Conservation (phyloP, 2,797 vertebrate genomes). For the Propithecus deckenii region DNA sequence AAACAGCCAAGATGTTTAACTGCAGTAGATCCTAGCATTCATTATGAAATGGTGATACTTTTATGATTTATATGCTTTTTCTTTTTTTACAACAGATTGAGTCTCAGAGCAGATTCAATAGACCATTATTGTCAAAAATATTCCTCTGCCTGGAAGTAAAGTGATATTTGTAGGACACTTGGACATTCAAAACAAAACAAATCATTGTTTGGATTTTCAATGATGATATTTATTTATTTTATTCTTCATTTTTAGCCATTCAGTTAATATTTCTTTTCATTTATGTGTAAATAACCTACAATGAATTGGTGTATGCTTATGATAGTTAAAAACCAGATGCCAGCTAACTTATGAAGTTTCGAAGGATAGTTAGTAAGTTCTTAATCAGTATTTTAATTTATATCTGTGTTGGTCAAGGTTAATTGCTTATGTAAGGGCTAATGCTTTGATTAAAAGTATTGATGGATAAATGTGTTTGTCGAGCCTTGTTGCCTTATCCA, state of each 20-base stretch:
- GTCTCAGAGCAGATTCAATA: conserved; percentile 26
- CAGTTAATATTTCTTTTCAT: conserved; percentile 45
- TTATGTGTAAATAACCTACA: conserved; percentile 31
- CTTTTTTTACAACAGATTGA: conserved; percentile 54
- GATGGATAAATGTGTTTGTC: neutral
- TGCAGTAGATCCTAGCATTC: neutral
- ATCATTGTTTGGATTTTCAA: conserved; percentile 35
- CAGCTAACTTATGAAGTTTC: conserved; percentile 43
- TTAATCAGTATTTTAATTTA: conserved; percentile 42
- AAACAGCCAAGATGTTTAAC: conserved; percentile 9
- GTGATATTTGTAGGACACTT: conserved; percentile 50
- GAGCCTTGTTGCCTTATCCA: conserved; percentile 19
- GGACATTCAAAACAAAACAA: conserved; percentile 44
- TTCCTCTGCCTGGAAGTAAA: conserved; percentile 30
- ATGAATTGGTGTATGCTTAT: conserved; percentile 23
- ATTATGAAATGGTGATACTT: conserved; percentile 1
- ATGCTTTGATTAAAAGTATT: conserved; percentile 32
- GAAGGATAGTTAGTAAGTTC: conserved; percentile 35
- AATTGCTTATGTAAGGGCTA: conserved; percentile 19
- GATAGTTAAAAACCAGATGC: conserved; percentile 40
- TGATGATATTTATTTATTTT: conserved; percentile 23
- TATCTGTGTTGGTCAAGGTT: conserved; percentile 1
- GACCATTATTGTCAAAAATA: conserved; percentile 48
- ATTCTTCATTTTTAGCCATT: conserved; percentile 25
- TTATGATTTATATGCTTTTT: conserved; percentile 54